Evolutionary conservation across 2,113 vertebrate genomes (phyloP), one percentile per base, ranked within the genome.

Genomic region (Agelaius phoeniceus): DNA sequence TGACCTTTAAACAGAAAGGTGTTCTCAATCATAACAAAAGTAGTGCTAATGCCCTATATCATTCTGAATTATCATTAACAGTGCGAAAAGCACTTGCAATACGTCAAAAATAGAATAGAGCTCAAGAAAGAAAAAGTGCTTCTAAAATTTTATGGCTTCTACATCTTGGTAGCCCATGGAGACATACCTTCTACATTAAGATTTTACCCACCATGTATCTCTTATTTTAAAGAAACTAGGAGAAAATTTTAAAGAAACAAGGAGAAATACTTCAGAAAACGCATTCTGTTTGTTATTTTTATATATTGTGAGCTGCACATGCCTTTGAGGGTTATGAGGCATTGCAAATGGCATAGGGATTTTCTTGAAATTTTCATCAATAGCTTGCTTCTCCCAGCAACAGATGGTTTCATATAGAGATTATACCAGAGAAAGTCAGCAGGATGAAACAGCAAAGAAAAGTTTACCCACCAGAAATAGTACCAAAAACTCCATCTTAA

Each of bases 341-440:
- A 55, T 49, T 84, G 39, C 48, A 88, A 92, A 82, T 55, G 28
- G 35, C 35, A 30, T 19, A 71, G 88, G 27, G 26, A 61, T 90
- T 82, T 94, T 19, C 49, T 84, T 84, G 62, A 89, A 89, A 91
- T 89, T 86, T 90, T 94, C 37, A 76, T 91, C 81, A 95, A 59
- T 76, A 93, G 0, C 30, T 83, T 89, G 11, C 18, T 87, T 91
- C 46, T 82, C 18, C n/a, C 55, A 85, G 55, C 19, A 90, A 33
- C 55, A 89, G 84, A 84, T 58, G 48, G 17, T 57, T 90, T 85
- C 54, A 44, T 49, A 22, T 13, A 52, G 68, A 78, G 55, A 68
- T 49, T 51, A 20, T 51, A 89, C 5, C 11, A 89, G 17, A 78
- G 24, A 89, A 86, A 81, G 37, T 62, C 28, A 81, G 63, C 26